Base-by-base conservation (phyloP, 2,113 vertebrate genomes). In the Bos indicus region DNA sequence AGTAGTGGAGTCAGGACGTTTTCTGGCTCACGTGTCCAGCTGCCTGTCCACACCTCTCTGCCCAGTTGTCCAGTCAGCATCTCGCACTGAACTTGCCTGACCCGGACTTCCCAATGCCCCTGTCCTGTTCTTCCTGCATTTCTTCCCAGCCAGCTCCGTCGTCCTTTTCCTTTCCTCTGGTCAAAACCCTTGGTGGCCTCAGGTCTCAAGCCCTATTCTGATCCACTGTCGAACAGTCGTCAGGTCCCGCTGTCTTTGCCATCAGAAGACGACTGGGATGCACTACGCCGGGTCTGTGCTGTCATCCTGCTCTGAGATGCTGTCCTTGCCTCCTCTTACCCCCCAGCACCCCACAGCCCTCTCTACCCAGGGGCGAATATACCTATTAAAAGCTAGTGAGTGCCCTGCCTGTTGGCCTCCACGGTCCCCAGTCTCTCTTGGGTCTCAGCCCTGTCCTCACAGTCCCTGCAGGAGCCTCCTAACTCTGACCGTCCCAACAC, bases 101-200 rank as follows among this genome's bases (percentile, higher is more conserved):
- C 4, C 13, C 4, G 8, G n/a, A 11, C 2, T 9, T 15, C 19
- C 17, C 1, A 28, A 3, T 1, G 7, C 2, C 57, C 88, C 6
- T 52, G 28, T 46, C 12, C 78, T 21, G 15, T 5, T 30, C 52
- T 48, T 57, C 81, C 43, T 16, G 28, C 3, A 2, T 13, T 30
- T 46, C 60, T 67, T 59, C 48, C 25, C 16, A 16, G 19, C 17
- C 52, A 12, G 26, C 67, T 26, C 78, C 0, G 0, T 43, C 46
- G 28, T 88, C 16, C 36, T 46, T 25, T 54, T 46, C 14, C 7
- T 57, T n/a, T 78, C n/a, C 71, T 48, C 23, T 74, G 26, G n/a
- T 46, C 54, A 77, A 1, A 90, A 91, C 11, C 48, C 10, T 19
- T 52, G 67, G 46, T 23, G 28, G 36, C 52, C 7, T 62, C 3